These are phyloP conservation scores for Smithornis capensis DNA, from an alignment of 2,113 vertebrate genomes.

Conservation along the genomic window DNA sequence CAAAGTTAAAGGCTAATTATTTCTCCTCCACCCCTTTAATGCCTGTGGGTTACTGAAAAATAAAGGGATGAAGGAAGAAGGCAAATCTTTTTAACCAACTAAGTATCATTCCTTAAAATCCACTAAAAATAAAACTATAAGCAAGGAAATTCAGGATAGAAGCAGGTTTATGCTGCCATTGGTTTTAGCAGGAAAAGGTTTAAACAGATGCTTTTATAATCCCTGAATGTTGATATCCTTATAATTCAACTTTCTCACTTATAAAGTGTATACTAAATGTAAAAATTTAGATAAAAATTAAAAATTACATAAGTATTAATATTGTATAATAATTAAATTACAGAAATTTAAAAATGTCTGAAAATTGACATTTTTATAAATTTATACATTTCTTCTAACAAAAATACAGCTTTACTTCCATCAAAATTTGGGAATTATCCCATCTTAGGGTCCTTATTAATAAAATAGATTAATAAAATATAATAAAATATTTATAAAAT, in stretches of 20 bases:
- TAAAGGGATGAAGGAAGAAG: neutral
- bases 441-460: neutral
- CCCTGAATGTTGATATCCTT: neutral
- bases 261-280: neutral
- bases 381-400: neutral
- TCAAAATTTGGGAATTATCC: neutral
- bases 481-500: no score
- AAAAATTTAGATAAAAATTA: no score
- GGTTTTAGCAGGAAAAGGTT: neutral
- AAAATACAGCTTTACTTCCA: neutral
- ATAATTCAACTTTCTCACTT: neutral
- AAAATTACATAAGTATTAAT: no score
- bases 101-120: neutral
- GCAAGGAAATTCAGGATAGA: neutral
- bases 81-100: neutral
- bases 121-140: neutral
- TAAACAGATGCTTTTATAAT: neutral
- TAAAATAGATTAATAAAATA: no score
- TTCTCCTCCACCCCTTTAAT: neutral
- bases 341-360: no score
- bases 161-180: neutral
- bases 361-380: neutral
- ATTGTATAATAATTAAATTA: no score
- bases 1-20: conserved; percentile 42
- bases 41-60: neutral